Base-by-base conservation (phyloP, 2,888 invertebrate genomes). In the Clunio marinus region DNA sequence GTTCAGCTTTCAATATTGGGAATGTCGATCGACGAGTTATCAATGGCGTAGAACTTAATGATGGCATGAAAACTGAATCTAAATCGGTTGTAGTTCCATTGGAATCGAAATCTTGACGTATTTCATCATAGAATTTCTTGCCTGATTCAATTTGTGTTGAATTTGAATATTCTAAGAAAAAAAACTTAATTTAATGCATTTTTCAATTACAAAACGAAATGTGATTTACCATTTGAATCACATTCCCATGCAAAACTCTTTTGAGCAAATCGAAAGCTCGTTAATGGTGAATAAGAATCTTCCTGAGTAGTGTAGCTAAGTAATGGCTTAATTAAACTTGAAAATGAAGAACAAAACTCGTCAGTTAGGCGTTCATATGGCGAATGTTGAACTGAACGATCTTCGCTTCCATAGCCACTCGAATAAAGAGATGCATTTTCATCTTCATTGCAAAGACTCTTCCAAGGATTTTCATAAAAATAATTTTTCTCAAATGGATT, bases 41-140 rank as follows among this genome's bases (percentile, higher is more conserved):
- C n/a, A 60, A 35, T 20, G 60, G 60, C n/a, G 60, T 60, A 2
- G 60, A 60, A 8, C 27, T 35, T n/a, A 17, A 13, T 5, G 22
- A 41, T n/a, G 60, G 60, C 13, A 22, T 10, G 28, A 60, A 60
- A 20, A 2, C n/a, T 20, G 17, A 10, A 22, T 37, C 20, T 15
- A 51, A 17, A 1, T 15, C 35, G 13, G 8, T 10, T 1, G 37
- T 60, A 17, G 7, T 60, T 20, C 60, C 60, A 41, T 60, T 60
- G 22, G 22, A 20, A 8, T 60, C 60, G 15, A 60, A 60, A 20
- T 60, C 60, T n/a, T 13, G 1, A 1, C 41, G 41, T 22, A 60
- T 37, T 2, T 51, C 51, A 20, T 51, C 51, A 51, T 51, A n/a
- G 2, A n/a, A 15, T 24, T n/a, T 28, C 32, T 59, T 17, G 28